Conservation (phyloP, 2,797 vertebrate species). For the Poeciliopsis paucimaculata region DNA sequence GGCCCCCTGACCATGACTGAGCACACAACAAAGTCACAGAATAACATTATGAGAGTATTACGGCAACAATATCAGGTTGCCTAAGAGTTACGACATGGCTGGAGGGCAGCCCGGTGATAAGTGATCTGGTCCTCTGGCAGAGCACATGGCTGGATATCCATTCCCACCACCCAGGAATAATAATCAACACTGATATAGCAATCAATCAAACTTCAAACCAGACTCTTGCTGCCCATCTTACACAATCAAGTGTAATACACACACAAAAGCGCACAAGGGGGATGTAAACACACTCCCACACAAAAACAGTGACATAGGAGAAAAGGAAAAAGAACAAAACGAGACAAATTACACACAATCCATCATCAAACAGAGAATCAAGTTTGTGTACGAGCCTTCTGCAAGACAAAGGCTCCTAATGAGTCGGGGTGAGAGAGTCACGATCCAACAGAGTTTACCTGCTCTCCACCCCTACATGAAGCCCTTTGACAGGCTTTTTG, state of each 20-base stretch:
- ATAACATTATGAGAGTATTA: conserved; percentile 69
- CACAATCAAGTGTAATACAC: not conserved
- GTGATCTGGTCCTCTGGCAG: conserved; percentile 53
- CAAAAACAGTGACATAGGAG: conserved; percentile 21
- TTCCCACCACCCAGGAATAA: conserved; percentile 66
- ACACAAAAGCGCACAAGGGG: conserved; percentile 16
- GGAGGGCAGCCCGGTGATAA: conserved; percentile 62
- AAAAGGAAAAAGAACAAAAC: conserved; percentile 35
- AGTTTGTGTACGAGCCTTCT: conserved; percentile 58
- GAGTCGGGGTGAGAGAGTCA: conserved; percentile 56
- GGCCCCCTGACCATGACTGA: conserved; percentile 55
- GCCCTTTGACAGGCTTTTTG: conserved; percentile 48
- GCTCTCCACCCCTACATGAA: conserved; percentile 52
- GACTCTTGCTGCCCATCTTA: conserved; percentile 60
- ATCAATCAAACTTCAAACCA: conserved; percentile 57
- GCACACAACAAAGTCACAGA: conserved; percentile 65
- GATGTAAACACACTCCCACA: conserved; percentile 10
- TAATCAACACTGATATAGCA: conserved; percentile 65
- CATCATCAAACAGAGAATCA: conserved; percentile 70
- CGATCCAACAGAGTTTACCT: conserved; percentile 51
- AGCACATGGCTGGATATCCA: conserved; percentile 43
- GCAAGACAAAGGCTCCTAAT: conserved; percentile 65
- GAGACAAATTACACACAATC: conserved; percentile 59
- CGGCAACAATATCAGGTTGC: conserved; percentile 69
- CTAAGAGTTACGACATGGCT: conserved; percentile 67